These are phyloP conservation scores for Yponomeuta sedellus DNA, from an alignment of 2,888 invertebrate species.

Conservation along the genomic window DNA sequence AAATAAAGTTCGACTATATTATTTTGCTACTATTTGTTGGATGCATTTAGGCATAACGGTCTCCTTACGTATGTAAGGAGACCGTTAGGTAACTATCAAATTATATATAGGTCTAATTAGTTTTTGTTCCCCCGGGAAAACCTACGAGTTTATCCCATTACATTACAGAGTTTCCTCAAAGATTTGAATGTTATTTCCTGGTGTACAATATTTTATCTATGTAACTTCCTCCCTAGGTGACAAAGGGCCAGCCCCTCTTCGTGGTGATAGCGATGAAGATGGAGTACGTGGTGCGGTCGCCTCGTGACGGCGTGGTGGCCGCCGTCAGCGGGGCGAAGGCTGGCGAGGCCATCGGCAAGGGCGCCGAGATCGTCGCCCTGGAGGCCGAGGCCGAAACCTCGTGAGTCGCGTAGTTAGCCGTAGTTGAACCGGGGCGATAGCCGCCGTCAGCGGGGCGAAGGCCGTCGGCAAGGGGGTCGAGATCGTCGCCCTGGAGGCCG, in stretches of 20 bases:
- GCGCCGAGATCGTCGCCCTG: conserved; percentile 77
- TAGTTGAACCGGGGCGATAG: conserved; percentile 78
- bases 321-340: conserved; percentile 80
- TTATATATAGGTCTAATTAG: no score
- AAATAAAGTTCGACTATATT: no score
- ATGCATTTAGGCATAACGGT: no score
- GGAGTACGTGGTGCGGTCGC: conserved; percentile 96
- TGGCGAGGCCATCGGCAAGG: conserved; percentile 91
- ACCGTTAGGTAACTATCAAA: no score
- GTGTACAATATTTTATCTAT: no score
- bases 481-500: conserved; percentile 72
- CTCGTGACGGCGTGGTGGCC: conserved; percentile 85
- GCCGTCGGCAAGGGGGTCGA: conserved; percentile 85
- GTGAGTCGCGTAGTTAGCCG: conserved; percentile 47
- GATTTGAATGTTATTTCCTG: no score
- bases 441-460: conserved; percentile 80
- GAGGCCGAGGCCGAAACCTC: conserved; percentile 55
- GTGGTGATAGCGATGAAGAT: conserved; percentile 99
- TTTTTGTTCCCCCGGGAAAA: no score
- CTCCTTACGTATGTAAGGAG: no score
- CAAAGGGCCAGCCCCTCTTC: conserved; percentile 91
- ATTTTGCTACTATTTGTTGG: no score
- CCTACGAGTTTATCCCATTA: no score
- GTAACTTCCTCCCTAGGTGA: conserved; percentile 65
- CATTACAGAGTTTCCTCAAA: no score